Conservation (phyloP, 2,113 vertebrate genomes). For the Xiphophorus hellerii region DNA sequence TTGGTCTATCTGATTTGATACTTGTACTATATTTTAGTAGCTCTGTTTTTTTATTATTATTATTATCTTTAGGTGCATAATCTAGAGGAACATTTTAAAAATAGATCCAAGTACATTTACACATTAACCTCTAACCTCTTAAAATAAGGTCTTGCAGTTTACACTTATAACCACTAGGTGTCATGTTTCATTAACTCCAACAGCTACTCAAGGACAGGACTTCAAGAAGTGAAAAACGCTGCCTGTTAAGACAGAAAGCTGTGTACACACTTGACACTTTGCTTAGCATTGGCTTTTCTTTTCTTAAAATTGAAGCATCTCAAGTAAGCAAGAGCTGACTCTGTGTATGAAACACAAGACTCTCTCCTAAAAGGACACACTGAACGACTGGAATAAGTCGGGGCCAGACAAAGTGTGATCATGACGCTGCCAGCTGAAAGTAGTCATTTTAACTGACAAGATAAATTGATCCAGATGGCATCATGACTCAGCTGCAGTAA, state of each 20-base stretch:
- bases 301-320: conserved; percentile 38
- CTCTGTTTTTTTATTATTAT: too few species aligned
- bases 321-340: conserved; percentile 10
- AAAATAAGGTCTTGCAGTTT: conserved; percentile 21
- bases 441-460: conserved; percentile 46
- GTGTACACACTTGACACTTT: conserved; percentile 2
- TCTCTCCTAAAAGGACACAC: conserved; percentile 48
- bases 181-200: conserved; percentile 44
- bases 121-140: neutral
- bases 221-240: conserved; percentile 15
- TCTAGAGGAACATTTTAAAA: too few species aligned
- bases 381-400: conserved; percentile 10
- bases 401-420: conserved; percentile 37
- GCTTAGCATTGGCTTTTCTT: conserved; percentile 34
- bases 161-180: conserved; percentile 55
- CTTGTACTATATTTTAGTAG: neutral
- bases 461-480: conserved; percentile 71
- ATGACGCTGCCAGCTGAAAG: conserved; percentile 40
- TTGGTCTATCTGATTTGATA: neutral
- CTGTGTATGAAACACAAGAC: neutral
- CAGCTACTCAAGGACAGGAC: conserved; percentile 18
- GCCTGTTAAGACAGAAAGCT: neutral
- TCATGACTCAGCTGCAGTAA: conserved; percentile 10
- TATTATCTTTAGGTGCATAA: too few species aligned
- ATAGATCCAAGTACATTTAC: neutral